A percentile compares a stretch with the other conserved stretches of the same genome.
Conservation (phyloP, 2,888 invertebrate species). For the Tiliacea aurago region DNA sequence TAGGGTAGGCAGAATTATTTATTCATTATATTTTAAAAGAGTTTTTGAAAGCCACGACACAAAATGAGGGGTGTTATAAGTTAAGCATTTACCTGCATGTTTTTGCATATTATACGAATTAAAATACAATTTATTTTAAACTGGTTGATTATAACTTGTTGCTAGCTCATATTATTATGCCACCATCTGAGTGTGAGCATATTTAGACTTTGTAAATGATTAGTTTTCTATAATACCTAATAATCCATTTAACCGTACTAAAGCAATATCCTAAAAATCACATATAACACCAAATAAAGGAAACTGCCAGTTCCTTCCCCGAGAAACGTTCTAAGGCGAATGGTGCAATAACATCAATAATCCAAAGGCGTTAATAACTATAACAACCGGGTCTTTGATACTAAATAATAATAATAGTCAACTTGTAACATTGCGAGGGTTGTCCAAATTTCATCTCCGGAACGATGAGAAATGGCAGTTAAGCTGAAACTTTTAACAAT, state of each 20-base stretch:
- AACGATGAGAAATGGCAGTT: conserved; percentile 71
- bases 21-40: neutral
- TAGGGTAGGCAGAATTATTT: neutral
- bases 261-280: neutral
- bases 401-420: conserved; percentile 68
- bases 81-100: neutral
- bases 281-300: conserved; percentile 8
- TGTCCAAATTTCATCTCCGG: conserved; percentile 70
- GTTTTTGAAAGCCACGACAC: neutral
- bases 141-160: neutral
- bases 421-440: conserved; percentile 65
- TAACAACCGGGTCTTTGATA: conserved; percentile 57
- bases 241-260: neutral
- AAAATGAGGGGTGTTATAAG: neutral
- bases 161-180: neutral
- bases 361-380: conserved; percentile 49
- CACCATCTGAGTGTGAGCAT: neutral
- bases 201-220: neutral
- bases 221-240: neutral
- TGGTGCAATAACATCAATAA: conserved; percentile 57
- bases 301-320: conserved; percentile 16
- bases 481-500: conserved; percentile 70
- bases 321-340: conserved; percentile 26
- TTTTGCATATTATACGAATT: neutral
- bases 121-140: neutral